Conservation (phyloP, 2,888 invertebrate species). For the Hirtodrosophila confusa region DNA sequence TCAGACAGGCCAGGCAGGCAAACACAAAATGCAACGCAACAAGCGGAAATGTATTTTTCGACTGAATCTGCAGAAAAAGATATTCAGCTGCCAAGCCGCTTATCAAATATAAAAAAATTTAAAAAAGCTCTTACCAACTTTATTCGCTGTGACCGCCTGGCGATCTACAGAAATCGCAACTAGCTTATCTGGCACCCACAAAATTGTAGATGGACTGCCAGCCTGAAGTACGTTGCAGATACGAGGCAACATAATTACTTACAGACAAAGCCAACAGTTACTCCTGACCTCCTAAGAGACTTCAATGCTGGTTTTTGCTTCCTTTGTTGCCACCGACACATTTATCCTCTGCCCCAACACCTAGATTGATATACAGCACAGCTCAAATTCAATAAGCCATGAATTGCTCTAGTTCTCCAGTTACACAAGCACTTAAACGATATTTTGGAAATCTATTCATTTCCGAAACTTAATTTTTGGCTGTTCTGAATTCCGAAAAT, state of each 20-base stretch:
- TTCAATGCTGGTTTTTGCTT: too few relatives aligned
- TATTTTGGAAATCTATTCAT: too few relatives aligned
- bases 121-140: slow-evolving; percentile 7
- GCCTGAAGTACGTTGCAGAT: too few relatives aligned
- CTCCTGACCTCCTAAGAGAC: too few relatives aligned
- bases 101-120: slow-evolving; percentile 42
- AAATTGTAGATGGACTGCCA: neutral
- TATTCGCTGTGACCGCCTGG: neutral
- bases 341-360: too few relatives aligned
- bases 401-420: too few relatives aligned
- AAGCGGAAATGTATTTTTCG: slow-evolving; percentile 67
- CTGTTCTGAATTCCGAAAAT: too few relatives aligned
- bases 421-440: too few relatives aligned
- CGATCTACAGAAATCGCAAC: slow-evolving; percentile 24
- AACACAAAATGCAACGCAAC: slow-evolving; percentile 54
- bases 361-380: too few relatives aligned
- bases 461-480: too few relatives aligned
- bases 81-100: slow-evolving; percentile 65
- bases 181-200: slow-evolving; percentile 52
- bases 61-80: slow-evolving; percentile 48
- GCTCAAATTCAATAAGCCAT: too few relatives aligned
- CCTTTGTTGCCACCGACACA: too few relatives aligned
- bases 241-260: neutral
- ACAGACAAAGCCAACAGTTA: neutral
- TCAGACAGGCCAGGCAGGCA: slow-evolving; percentile 46